phyloP scores from a whole-genome alignment of 30 jellyfish, hydroid and myxozoan species.

The Hydractinia symbiolongicarpus region DNA sequence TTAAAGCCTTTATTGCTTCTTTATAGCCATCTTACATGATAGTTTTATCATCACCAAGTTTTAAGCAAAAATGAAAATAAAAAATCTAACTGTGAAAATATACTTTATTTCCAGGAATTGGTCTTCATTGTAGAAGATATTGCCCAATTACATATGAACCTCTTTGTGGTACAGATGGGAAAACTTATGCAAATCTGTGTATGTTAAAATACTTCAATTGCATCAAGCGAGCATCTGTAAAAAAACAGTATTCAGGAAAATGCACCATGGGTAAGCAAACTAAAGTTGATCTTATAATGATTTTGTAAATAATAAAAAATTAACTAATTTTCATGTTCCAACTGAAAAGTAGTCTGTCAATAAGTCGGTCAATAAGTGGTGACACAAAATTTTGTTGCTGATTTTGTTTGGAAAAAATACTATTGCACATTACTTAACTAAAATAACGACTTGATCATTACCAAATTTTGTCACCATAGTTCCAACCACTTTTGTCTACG shows the following conservation, averaged over 20 bases:
- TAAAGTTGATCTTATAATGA: not conserved
- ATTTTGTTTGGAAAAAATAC: too few relatives aligned
- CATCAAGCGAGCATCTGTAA: not conserved
- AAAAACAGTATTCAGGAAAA: not conserved
- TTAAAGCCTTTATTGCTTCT: too few relatives aligned
- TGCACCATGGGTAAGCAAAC: not conserved
- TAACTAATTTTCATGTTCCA: not conserved
- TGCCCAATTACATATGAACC: constrained; percentile 4
- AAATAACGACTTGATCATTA: too few relatives aligned
- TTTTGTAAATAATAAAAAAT: not conserved
- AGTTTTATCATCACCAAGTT: too few relatives aligned
- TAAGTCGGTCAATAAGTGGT: too few relatives aligned
- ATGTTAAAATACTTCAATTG: not conserved
- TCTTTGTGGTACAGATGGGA: constrained; percentile 6
- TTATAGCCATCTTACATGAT: too few relatives aligned
- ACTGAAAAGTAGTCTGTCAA: not conserved
- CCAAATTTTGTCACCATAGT: too few relatives aligned
- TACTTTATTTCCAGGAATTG: not conserved
- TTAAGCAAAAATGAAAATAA: too few relatives aligned
- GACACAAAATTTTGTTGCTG: too few relatives aligned
- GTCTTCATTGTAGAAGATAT: not conserved
- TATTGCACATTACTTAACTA: too few relatives aligned
- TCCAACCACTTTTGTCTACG: too few relatives aligned
- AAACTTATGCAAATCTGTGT: not conserved
- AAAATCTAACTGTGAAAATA: not conserved